Conservation (phyloP, 2,888 invertebrate species). For the Arrhopalites spinosus region DNA sequence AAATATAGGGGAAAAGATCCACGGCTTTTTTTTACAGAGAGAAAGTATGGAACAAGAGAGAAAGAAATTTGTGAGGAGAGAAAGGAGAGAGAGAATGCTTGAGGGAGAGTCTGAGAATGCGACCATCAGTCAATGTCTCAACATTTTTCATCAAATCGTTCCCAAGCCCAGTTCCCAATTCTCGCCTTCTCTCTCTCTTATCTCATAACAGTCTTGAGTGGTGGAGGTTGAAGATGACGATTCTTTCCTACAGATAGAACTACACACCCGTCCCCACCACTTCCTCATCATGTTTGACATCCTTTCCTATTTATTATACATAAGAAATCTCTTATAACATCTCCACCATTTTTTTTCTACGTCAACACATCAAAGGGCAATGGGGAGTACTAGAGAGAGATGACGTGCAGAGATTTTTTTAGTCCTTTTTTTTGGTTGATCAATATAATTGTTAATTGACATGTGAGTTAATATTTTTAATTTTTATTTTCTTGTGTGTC, state of each 20-base stretch:
- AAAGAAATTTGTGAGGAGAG: not conserved
- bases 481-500: not conserved
- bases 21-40: not conserved
- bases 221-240: not conserved
- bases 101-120: slow-evolving; percentile 22
- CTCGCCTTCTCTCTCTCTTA: slow-evolving; percentile 11
- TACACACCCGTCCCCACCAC: too few species aligned
- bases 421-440: too few species aligned
- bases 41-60: not conserved
- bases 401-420: too few species aligned
- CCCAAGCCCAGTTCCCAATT: slow-evolving; percentile 3
- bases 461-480: not conserved
- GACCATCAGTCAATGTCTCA: slow-evolving; percentile 35
- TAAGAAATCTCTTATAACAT: not conserved
- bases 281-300: slow-evolving; percentile 14
- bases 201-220: slow-evolving; percentile 5
- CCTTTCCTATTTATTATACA: slow-evolving; percentile 19
- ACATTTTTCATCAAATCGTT: slow-evolving; percentile 35
- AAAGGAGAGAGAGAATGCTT: not conserved
- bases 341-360: too few species aligned
- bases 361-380: too few species aligned
- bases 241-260: too few species aligned
- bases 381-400: too few species aligned
- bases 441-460: too few species aligned
- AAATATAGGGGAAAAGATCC: not conserved